These are phyloP conservation scores for Melanostoma scalare DNA, from an alignment of 2,888 invertebrate species.

Conservation along the genomic window DNA sequence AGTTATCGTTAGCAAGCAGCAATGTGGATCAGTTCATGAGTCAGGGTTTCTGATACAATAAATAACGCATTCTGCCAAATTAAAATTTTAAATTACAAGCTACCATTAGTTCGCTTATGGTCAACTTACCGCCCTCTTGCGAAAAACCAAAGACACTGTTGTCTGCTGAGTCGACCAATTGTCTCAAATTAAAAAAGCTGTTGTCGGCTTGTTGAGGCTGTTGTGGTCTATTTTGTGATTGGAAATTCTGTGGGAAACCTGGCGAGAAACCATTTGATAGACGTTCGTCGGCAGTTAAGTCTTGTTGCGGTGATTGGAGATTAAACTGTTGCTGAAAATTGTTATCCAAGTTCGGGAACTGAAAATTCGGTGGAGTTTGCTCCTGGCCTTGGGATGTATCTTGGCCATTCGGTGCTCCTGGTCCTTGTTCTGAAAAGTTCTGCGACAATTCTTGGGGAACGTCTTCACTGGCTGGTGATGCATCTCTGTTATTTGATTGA, in stretches of 20 bases:
- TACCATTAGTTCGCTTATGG: background rate
- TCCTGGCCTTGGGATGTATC: background rate
- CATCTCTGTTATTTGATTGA: background rate
- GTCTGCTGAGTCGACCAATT: slow-evolving; percentile 33
- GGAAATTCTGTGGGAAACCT: slow-evolving; percentile 37
- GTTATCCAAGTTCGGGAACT: slow-evolving; percentile 25
- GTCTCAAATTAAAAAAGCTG: slow-evolving; percentile 57
- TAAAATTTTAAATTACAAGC: background rate
- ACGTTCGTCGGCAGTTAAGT: slow-evolving; percentile 16
- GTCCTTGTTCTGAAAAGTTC: slow-evolving; percentile 26
- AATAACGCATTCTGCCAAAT: background rate
- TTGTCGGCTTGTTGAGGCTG: slow-evolving; percentile 50
- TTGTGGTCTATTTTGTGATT: slow-evolving; percentile 23
- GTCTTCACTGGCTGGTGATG: background rate
- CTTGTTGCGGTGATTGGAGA: slow-evolving; percentile 30
- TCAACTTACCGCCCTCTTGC: slow-evolving; percentile 50
- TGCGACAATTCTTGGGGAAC: slow-evolving; percentile 22
- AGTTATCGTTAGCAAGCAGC: too few species aligned
- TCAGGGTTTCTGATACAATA: too few species aligned
- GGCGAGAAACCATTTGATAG: slow-evolving; percentile 7
- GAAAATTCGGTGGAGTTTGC: slow-evolving; percentile 16
- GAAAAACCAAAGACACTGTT: slow-evolving; percentile 62
- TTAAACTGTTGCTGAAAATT: slow-evolving; percentile 57
- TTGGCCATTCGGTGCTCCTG: slow-evolving; percentile 27
- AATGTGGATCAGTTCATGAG: too few species aligned